These are phyloP conservation scores for Pyrocephalus nanus DNA, from an alignment of 2,797 vertebrate genomes.

Conservation along the genomic window DNA sequence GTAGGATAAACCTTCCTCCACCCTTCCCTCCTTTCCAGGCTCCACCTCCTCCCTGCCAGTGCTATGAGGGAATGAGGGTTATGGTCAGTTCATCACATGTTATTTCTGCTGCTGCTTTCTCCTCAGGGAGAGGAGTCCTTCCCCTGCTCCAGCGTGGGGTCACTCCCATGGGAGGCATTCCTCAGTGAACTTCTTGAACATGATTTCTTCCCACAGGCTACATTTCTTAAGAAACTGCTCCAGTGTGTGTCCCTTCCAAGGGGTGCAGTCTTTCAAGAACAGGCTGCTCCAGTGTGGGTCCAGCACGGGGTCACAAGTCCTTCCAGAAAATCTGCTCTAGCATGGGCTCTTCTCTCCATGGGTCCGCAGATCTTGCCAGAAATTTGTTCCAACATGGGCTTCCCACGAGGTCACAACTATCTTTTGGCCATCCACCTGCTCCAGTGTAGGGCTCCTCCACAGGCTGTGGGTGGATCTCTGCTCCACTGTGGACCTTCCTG, in stretches of 20 bases:
- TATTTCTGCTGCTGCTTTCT: neutral
- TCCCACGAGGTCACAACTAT: accelerated
- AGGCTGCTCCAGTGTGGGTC: neutral
- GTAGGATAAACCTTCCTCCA: neutral
- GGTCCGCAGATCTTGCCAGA: neutral
- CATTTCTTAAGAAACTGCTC: neutral
- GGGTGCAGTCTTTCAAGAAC: neutral
- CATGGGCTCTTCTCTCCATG: neutral
- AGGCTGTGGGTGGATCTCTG: neutral
- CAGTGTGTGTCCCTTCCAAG: neutral
- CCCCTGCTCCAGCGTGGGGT: neutral
- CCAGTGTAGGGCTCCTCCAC: neutral
- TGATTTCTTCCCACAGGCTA: neutral
- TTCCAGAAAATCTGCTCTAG: neutral
- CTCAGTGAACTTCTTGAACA: neutral
- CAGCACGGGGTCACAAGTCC: too few relatives aligned
- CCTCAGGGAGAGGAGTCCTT: neutral
- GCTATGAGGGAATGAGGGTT: neutral
- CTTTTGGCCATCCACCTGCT: neutral
- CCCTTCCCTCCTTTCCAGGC: too few relatives aligned
- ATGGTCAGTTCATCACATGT: accelerated
- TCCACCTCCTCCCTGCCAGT: neutral
- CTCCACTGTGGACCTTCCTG: neutral
- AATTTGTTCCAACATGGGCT: neutral
- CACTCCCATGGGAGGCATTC: too few relatives aligned